phyloP scores from a whole-genome alignment of 2,888 invertebrate genomes.

The Acutogordius australiensis region DNA sequence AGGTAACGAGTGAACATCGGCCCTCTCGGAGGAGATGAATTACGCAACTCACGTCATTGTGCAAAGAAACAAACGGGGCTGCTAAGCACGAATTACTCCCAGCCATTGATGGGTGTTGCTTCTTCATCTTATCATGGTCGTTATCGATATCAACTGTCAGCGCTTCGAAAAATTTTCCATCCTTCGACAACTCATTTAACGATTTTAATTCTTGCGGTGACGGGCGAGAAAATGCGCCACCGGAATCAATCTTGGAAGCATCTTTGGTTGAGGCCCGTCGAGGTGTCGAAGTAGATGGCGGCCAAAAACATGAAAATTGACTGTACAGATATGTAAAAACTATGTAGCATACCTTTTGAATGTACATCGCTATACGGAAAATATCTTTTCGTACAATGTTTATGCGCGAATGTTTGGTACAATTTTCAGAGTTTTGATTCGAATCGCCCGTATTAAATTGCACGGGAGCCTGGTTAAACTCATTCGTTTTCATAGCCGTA shows the following conservation, averaged over 20 bases:
- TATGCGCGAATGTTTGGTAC: no score
- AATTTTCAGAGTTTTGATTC: no score
- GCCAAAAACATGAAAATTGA: no score
- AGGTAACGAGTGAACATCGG: slow-evolving; percentile 66
- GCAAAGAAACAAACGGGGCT: slow-evolving; percentile 20
- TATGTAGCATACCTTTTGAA: not conserved
- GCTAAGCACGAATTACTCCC: slow-evolving; percentile 21
- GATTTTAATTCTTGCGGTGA: no score
- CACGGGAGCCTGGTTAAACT: not conserved
- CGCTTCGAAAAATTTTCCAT: not conserved
- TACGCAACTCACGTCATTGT: slow-evolving; percentile 18
- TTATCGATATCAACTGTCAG: not conserved
- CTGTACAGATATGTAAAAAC: not conserved
- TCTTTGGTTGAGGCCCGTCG: not conserved
- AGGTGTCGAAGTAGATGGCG: not conserved
- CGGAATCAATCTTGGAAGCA: no score
- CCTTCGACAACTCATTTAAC: not conserved
- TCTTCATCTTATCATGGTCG: not conserved
- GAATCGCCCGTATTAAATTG: no score
- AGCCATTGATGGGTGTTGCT: not conserved
- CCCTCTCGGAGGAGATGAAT: slow-evolving; percentile 24
- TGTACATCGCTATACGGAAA: no score
- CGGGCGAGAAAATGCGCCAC: no score
- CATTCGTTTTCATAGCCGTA: no score
- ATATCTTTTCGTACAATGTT: no score